Evolutionary conservation across 2,888 invertebrate species (phyloP), one percentile per base, ranked within the genome.

Genomic region (Drosophila lutescens): DNA sequence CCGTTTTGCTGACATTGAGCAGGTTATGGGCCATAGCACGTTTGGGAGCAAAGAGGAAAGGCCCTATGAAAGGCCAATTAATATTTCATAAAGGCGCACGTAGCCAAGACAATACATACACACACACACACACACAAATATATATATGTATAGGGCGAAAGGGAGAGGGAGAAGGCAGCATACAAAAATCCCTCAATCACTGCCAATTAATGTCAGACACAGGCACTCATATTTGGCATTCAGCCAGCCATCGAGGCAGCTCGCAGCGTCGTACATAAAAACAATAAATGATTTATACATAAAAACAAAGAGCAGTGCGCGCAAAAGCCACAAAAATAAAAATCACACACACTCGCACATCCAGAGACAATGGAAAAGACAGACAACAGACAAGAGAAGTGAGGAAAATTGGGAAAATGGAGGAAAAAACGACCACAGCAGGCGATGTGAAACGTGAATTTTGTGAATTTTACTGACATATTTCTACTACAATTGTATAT

Each of bases 141-240:
- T 8, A 41, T 30, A 50, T 9, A 56, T 38, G 12, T 9, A 2
- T 15, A 12, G 46, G 17, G 46, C 46, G 51, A 15, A 15, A 17
- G 40, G 4, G 54, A 47, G 69, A 50, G 34, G 34, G 58, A 68
- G 55, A 67, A 54, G 66, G 50, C 49, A 70, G 74, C 77, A 74
- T 68, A 80, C 74, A 83, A 83, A 87, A 87, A 86, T 87, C 83
- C 86, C 86, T 86, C 86, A 86, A 86, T 86, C 88, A 87, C 86
- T 83, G 86, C 86, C 86, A 86, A 87, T 87, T 87, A 86, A 86
- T 86, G 87, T 86, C 86, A 86, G 88, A 82, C 87, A 82, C 85
- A 85, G 84, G 79, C 86, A 84, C 86, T 84, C 83, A 86, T 84
- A 84, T 84, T 80, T 80, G 80, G 84, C 79, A 76, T 49, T 50